Evolutionary conservation across 1,140 invertebrate species (phyloP).

Genomic region (Ips nitidus): DNA sequence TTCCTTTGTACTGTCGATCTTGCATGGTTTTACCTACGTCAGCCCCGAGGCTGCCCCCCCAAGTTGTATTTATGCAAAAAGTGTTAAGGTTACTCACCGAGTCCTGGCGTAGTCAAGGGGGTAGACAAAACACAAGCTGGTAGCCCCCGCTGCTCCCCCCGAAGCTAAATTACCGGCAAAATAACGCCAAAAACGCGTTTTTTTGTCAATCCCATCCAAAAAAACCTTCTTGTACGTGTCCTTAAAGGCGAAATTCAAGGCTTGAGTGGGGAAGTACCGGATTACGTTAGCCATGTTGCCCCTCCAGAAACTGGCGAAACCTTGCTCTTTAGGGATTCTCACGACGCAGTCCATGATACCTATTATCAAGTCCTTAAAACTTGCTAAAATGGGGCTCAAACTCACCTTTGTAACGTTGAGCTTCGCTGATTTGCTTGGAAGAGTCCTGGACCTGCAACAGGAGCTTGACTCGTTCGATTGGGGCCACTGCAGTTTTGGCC

Average conservation of each 20-base stretch:
- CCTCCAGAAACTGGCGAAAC: constrained; percentile 84
- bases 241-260: constrained; percentile 95
- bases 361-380: constrained; percentile 49
- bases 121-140: constrained; percentile 93
- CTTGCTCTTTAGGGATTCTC: constrained; percentile 84
- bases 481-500: constrained; percentile 83
- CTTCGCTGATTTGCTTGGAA: constrained; percentile 77
- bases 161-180: constrained; percentile 87
- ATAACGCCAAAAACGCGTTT: constrained; percentile 82
- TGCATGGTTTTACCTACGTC: constrained; percentile 77
- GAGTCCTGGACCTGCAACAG: constrained; percentile 86
- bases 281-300: constrained; percentile 93
- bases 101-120: constrained; percentile 94
- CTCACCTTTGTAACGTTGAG: constrained; percentile 80
- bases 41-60: constrained; percentile 67
- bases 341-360: constrained; percentile 86
- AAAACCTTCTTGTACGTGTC: constrained; percentile 85
- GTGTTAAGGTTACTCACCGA: constrained; percentile 58
- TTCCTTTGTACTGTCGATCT: constrained; percentile 79
- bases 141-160: constrained; percentile 91
- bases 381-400: not conserved
- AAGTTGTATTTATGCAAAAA: not conserved
- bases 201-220: constrained; percentile 81
- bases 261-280: constrained; percentile 94
- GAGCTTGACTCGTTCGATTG: constrained; percentile 89